phyloP scores from a whole-genome alignment of 2,888 invertebrate species.

The Aricia artaxerxes region DNA sequence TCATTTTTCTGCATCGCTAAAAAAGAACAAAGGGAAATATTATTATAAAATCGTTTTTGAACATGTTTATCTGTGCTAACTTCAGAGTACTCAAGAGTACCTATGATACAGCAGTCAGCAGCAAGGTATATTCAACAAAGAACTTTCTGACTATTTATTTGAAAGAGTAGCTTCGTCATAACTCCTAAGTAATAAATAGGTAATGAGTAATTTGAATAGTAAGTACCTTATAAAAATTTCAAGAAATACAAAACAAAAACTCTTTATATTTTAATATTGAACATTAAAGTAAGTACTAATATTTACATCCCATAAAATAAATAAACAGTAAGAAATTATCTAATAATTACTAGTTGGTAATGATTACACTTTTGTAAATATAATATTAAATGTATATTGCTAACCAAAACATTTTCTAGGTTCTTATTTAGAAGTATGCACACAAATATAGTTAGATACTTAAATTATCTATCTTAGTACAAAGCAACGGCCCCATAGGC shows the following conservation, averaged over 20 bases:
- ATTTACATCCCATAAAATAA: not conserved
- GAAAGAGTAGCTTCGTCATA: not conserved
- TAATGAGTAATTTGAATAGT: not conserved
- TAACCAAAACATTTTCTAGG: not conserved
- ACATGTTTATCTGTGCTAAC: no score
- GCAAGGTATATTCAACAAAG: no score
- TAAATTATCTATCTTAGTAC: not conserved
- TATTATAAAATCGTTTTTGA: no score
- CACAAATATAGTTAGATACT: not conserved
- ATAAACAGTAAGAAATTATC: not conserved
- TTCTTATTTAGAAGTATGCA: not conserved
- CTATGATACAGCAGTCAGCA: no score
- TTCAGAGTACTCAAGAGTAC: no score
- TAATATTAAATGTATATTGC: not conserved
- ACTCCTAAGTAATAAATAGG: not conserved
- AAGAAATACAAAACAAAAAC: constrained; percentile 5
- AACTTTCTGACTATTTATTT: not conserved
- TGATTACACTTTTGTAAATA: not conserved
- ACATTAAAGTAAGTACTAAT: not conserved
- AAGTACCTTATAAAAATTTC: not conserved
- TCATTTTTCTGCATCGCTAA: no score
- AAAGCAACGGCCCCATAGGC: not conserved
- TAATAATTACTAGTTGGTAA: constrained; percentile 14
- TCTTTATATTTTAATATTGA: not conserved
- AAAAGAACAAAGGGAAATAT: no score